Evolutionary conservation across 2,888 invertebrate genomes (phyloP).

Genomic region (Hirtodrosophila cameraria): DNA sequence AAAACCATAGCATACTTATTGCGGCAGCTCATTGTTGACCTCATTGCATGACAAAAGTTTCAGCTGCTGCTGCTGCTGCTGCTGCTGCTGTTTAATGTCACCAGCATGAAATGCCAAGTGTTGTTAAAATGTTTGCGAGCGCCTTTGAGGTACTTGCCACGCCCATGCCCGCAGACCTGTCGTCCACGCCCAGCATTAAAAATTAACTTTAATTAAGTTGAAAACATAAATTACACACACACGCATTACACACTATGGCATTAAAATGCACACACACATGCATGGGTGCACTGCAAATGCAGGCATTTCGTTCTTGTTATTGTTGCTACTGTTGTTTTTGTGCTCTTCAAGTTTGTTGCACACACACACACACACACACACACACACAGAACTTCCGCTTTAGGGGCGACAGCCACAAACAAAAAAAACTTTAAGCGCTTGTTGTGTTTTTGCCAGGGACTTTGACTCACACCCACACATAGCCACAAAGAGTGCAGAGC

Average conservation of each 20-base stretch:
- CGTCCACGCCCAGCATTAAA: slow-evolving; percentile 63
- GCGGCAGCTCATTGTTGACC: slow-evolving; percentile 67
- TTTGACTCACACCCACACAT: slow-evolving; percentile 15
- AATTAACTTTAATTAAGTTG: slow-evolving; percentile 81
- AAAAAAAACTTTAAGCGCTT: slow-evolving; percentile 45
- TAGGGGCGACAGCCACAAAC: slow-evolving; percentile 19
- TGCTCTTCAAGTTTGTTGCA: slow-evolving; percentile 44
- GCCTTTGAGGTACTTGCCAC: slow-evolving; percentile 73
- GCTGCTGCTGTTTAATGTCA: slow-evolving; percentile 73
- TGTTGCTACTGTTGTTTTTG: slow-evolving; percentile 27
- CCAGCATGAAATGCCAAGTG: slow-evolving; percentile 76
- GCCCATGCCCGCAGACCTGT: slow-evolving; percentile 62
- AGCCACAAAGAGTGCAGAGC: slow-evolving; percentile 5
- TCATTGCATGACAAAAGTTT: slow-evolving; percentile 74
- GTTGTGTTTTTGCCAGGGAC: slow-evolving; percentile 26
- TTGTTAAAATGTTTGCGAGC: slow-evolving; percentile 76
- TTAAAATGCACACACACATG: slow-evolving; percentile 48
- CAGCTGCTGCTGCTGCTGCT: slow-evolving; percentile 22
- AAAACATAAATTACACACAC: slow-evolving; percentile 77
- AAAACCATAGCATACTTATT: slow-evolving; percentile 51
- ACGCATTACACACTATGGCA: slow-evolving; percentile 55
- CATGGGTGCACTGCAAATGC: slow-evolving; percentile 14
- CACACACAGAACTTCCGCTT: slow-evolving; percentile 27
- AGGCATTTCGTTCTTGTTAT: slow-evolving; percentile 44
- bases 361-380: slow-evolving; percentile 22